Evolutionary conservation across 2,797 vertebrate species (phyloP), one percentile per base, ranked within the genome.

Genomic region (Phrynocephalus forsythii): DNA sequence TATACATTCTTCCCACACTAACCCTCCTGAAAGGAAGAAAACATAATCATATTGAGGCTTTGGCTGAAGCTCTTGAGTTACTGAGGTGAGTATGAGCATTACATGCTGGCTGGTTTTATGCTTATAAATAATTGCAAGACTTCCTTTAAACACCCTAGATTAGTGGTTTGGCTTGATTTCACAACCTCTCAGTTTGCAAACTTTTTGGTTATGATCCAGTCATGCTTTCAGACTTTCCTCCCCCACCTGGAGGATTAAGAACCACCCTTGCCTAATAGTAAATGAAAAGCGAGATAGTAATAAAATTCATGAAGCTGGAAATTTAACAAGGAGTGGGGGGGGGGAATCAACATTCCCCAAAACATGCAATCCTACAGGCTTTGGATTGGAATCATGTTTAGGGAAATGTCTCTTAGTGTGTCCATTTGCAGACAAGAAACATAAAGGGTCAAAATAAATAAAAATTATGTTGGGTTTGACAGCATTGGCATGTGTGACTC

Each of bases 371-470:
- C 69, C 44, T 16, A 26, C 7, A 79, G 78, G 63, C 56, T 92
- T 91, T 91, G 48, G 84, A 72, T 83, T 71, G 85, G 68, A 68
- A 92, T 89, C 84, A 91, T 1, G 5, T 87, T 2, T 38, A 86
- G 88, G 83, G 16, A 68, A 33, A 87, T 7, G 63, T 2, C 89
- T 89, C 3, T 0, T 82, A 86, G 89, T 22, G 77, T 0, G 75
- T 86, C 67, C 86, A 89, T 93, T 83, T 84, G 60, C 92, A 94
- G 92, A 91, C 92, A 93, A 3, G 90, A 90, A 85, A 85, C 0
- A 30, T 28, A 48, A 80, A 67, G 30, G 56, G 44, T 86, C 87
- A 90, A 94, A 93, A 82, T n/a, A n/a, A 92, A 68, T 84, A 85
- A 89, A 67, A 67, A 90, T 44, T 89, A 84, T 78, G 72, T 13